These are phyloP conservation scores for Boulengeromyrus knoepffleri DNA, from an alignment of 2,113 vertebrate species.

Conservation along the genomic window DNA sequence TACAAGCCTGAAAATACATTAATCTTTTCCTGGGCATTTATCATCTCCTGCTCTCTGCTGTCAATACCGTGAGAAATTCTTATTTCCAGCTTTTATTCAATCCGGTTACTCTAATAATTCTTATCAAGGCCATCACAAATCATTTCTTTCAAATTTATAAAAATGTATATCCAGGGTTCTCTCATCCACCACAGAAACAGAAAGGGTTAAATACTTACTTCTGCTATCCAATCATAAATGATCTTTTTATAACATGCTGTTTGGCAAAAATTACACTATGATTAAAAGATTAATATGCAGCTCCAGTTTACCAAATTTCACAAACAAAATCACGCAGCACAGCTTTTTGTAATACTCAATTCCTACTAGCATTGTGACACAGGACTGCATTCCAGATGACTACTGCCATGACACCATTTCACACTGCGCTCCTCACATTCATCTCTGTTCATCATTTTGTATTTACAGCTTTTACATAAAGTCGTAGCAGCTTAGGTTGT, in stretches of 20 bases:
- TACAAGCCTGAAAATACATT: neutral
- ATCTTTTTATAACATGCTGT: neutral
- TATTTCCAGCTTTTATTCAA: neutral
- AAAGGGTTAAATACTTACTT: neutral
- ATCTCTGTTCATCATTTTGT: neutral
- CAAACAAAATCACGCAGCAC: neutral
- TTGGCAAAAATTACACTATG: neutral
- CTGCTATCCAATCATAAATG: neutral
- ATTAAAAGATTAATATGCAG: neutral
- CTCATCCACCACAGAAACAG: neutral
- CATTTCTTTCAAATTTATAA: neutral
- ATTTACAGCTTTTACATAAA: neutral
- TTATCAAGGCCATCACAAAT: neutral
- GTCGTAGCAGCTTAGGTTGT: neutral
- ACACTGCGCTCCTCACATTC: neutral
- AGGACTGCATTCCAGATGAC: neutral
- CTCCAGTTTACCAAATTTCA: neutral
- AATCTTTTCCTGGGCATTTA: neutral
- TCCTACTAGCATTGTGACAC: neutral
- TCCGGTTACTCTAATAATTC: neutral
- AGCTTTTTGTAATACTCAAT: neutral
- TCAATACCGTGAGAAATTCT: neutral
- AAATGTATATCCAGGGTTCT: neutral
- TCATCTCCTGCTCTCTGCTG: neutral
- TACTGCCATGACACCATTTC: neutral